Base-by-base conservation (phyloP, 30 jellyfish, hydroid and myxozoan species). In the Chironex yamaguchii region DNA sequence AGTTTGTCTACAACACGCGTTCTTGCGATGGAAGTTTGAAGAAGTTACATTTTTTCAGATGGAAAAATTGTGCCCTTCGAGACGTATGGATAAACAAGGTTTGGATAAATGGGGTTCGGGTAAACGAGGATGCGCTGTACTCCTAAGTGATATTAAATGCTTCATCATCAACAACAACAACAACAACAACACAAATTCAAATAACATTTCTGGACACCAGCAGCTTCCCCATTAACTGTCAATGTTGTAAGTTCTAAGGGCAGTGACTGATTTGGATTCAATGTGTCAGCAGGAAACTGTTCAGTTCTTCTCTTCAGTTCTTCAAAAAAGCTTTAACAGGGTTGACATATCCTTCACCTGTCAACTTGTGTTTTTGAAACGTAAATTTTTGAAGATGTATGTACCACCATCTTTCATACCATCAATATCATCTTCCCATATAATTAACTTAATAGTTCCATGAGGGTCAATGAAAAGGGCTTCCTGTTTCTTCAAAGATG, bases 281-380 rank as follows among this genome's bases (percentile, higher is more conserved):
- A 54, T n/a, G 31, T 54, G 21, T 54, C 71, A n/a, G 71, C 71
- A n/a, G 71, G 71, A 54, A 54, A 54, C 6, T 54, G 31, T 3
- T 54, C 71, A 54, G 71, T n/a, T n/a, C n/a, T n/a, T n/a, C n/a
- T n/a, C n/a, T n/a, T n/a, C n/a, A n/a, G n/a, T n/a, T n/a, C n/a
- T 11, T 9, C n/a, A n/a, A 42, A 42, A 42, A 42, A n/a, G 14
- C 62, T 42, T 42, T 42, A 9, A n/a, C 62, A 42, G 62, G 62
- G 62, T 42, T 42, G n/a, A 42, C 71, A 54, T 54, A 54, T n/a
- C 3, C 25, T 4, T 54, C 71, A 6, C 71, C 71, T 54, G 71
- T 54, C 23, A 54, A 31, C 71, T 54, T 54, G 71, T 54, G 21
- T n/a, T n/a, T 20, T n/a, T 54, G 4, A 48, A n/a, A 54, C 20